Percentiles rank a stretch among this genome's conserved stretches.
These are phyloP conservation scores for Aulostomus chinensis DNA, from an alignment of 2,797 vertebrate genomes.

Conservation along the genomic window DNA sequence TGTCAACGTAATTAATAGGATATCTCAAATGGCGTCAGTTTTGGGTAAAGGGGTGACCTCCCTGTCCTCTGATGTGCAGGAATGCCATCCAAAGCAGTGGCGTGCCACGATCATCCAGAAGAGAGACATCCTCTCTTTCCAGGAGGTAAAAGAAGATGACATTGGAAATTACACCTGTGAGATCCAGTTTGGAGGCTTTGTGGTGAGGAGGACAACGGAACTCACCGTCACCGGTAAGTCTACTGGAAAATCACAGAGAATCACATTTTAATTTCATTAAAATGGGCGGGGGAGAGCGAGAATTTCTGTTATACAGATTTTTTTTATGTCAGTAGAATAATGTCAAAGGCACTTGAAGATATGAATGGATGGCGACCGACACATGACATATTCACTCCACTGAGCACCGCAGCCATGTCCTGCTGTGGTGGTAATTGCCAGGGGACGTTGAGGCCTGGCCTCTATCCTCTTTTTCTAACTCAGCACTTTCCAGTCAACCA, in stretches of 20 bases:
- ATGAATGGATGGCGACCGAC: slow-evolving; percentile 24
- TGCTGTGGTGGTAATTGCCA: slow-evolving; percentile 73
- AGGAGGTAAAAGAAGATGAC: slow-evolving; percentile 95
- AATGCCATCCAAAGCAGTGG: slow-evolving; percentile 93
- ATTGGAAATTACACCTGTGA: slow-evolving; percentile 99
- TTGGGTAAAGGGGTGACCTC: slow-evolving; percentile 4
- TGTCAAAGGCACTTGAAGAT: slow-evolving; percentile 11
- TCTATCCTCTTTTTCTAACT: slow-evolving; percentile 55
- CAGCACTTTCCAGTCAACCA: slow-evolving; percentile 66
- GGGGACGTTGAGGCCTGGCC: slow-evolving; percentile 63
- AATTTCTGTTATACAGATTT: slow-evolving; percentile 1
- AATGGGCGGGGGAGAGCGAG: too few species aligned
- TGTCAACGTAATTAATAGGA: too few species aligned
- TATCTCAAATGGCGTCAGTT: not conserved
- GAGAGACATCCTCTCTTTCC: slow-evolving; percentile 89
- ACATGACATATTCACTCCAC: slow-evolving; percentile 19
- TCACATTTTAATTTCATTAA: not conserved
- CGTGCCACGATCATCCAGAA: slow-evolving; percentile 88
- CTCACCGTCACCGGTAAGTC: slow-evolving; percentile 92
- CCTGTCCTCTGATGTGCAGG: slow-evolving; percentile 73
- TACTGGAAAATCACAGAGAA: not conserved
- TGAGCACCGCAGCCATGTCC: slow-evolving; percentile 47
- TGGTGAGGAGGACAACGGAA: slow-evolving; percentile 93
- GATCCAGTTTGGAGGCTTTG: slow-evolving; percentile 91
- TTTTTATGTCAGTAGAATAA: not conserved